A percentile compares a stretch with the other conserved stretches of the same genome.
phyloP scores from a whole-genome alignment of 2,888 invertebrate genomes.

The Anoncus sp. region DNA sequence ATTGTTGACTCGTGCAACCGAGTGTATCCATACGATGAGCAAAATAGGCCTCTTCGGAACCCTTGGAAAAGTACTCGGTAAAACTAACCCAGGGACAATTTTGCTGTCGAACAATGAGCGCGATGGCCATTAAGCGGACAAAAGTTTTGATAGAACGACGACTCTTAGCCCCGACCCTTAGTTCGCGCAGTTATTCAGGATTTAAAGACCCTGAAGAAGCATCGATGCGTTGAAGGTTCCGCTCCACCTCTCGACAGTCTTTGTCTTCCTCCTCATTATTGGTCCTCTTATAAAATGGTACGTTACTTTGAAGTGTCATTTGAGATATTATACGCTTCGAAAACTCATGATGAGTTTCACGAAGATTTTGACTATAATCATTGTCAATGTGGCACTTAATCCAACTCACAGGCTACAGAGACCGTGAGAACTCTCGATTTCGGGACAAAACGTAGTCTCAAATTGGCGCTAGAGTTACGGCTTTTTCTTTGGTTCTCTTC shows the following conservation, averaged over 20 bases:
- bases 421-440: constrained; percentile 17
- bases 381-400: constrained; percentile 12
- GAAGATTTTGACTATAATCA: constrained; percentile 11
- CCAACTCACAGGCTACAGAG: constrained; percentile 1
- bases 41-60: constrained; percentile 41
- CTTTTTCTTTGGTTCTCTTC: constrained; percentile 4
- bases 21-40: constrained; percentile 35
- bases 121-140: constrained; percentile 53
- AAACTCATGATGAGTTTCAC: constrained; percentile 26
- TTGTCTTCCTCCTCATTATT: constrained; percentile 36
- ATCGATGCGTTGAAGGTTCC: constrained; percentile 59
- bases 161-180: not conserved
- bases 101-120: constrained; percentile 57
- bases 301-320: constrained; percentile 60
- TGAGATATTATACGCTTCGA: constrained; percentile 49
- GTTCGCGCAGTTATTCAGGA: constrained; percentile 43
- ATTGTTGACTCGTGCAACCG: constrained; percentile 47
- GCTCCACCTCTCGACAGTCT: too few relatives aligned
- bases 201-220: constrained; percentile 54
- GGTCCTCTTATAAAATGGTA: constrained; percentile 53
- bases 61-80: constrained; percentile 26
- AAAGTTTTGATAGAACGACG: constrained; percentile 60
- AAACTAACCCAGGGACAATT: constrained; percentile 45
- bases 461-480: constrained; percentile 12
- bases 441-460: constrained; percentile 1